Conservation (phyloP, 2,888 invertebrate genomes). For the Drosophila hamatofila region DNA sequence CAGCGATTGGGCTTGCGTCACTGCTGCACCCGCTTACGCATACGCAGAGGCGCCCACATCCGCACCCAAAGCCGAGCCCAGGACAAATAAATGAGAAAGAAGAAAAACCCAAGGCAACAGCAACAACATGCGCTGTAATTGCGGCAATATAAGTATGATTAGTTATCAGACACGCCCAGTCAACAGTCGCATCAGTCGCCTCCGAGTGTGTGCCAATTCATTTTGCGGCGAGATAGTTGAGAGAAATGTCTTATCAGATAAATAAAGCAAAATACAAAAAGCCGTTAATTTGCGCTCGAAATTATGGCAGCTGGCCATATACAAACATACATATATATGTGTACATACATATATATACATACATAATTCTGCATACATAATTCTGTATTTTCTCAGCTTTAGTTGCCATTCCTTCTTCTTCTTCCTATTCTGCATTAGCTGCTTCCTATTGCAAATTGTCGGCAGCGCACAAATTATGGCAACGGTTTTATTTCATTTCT, state of each 20-base stretch:
- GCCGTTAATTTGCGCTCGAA: slow-evolving; percentile 24
- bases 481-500: slow-evolving; percentile 39
- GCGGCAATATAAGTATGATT: slow-evolving; percentile 14
- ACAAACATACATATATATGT: neutral
- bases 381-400: neutral
- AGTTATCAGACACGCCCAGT: slow-evolving; percentile 34
- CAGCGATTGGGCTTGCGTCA: slow-evolving; percentile 53
- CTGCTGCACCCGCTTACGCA: slow-evolving; percentile 40
- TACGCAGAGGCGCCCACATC: slow-evolving; percentile 6
- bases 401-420: neutral
- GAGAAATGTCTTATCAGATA: slow-evolving; percentile 30
- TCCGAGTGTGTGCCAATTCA: slow-evolving; percentile 7
- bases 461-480: slow-evolving; percentile 34
- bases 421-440: slow-evolving; percentile 5
- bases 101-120: too few species aligned
- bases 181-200: slow-evolving; percentile 9
- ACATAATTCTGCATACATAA: neutral
- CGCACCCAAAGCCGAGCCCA: slow-evolving; percentile 4
- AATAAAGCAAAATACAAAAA: neutral
- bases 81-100: neutral
- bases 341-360: neutral
- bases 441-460: slow-evolving; percentile 32
- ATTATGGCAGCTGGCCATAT: slow-evolving; percentile 11
- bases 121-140: slow-evolving; percentile 21
- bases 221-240: neutral